Conservation (phyloP, 2,888 invertebrate genomes). For the Phengaris arion region DNA sequence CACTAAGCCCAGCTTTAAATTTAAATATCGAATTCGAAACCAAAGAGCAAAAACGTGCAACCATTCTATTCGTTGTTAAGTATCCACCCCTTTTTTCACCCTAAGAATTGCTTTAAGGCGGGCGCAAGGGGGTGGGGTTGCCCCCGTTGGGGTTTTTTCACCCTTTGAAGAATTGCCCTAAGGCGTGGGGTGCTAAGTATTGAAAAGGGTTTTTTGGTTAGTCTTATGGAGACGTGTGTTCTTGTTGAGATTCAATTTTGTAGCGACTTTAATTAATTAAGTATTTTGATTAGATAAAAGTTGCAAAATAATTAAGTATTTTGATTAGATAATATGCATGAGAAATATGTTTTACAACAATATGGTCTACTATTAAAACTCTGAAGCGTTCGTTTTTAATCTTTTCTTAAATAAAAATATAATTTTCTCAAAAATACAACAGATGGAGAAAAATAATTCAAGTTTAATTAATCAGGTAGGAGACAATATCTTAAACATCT, state of each 20-base stretch:
- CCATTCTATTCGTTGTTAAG: constrained; percentile 70
- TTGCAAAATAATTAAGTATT: too few relatives aligned
- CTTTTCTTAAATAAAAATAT: too few relatives aligned
- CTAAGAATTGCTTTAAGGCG: constrained; percentile 76
- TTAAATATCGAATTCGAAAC: constrained; percentile 38
- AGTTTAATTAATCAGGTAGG: too few relatives aligned
- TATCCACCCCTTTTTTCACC: constrained; percentile 78
- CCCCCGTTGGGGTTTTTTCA: constrained; percentile 66
- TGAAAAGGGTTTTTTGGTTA: constrained; percentile 72
- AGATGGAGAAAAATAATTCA: too few relatives aligned
- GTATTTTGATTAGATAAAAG: too few relatives aligned
- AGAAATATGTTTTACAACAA: too few relatives aligned
- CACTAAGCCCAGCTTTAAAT: constrained; percentile 16
- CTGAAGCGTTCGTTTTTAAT: too few relatives aligned
- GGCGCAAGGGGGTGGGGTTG: constrained; percentile 52
- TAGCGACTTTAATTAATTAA: too few relatives aligned
- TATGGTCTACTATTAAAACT: too few relatives aligned
- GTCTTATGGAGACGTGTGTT: constrained; percentile 29
- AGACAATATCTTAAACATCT: too few relatives aligned
- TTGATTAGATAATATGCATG: too few relatives aligned
- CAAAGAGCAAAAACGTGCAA: constrained; percentile 55
- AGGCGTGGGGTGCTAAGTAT: constrained; percentile 70
- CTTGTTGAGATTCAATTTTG: background rate
- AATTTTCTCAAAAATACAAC: too few relatives aligned
- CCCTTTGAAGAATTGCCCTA: constrained; percentile 79